Percentiles rank a stretch among this genome's conserved stretches.
Evolutionary conservation across 2,797 vertebrate species (phyloP).

Genomic region (Amniataba percoides): DNA sequence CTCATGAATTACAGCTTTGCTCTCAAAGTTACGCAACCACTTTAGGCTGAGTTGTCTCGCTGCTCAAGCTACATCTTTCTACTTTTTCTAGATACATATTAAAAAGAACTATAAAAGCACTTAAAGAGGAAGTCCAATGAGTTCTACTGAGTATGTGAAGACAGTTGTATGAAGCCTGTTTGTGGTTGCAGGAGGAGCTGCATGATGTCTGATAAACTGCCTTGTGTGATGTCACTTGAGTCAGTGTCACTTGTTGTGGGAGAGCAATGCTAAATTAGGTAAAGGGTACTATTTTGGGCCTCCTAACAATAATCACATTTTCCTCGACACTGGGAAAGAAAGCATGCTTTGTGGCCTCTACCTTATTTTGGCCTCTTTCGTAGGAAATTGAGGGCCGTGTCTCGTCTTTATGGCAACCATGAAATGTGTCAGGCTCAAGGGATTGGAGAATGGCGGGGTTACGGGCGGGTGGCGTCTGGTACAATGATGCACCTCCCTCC

Average conservation of each 20-base stretch:
- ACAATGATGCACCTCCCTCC: constrained; percentile 19
- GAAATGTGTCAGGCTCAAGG: constrained; percentile 64
- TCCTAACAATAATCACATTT: constrained; percentile 57
- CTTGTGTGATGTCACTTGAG: background rate
- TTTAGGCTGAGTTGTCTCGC: constrained; percentile 2
- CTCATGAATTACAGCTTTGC: constrained; percentile 61
- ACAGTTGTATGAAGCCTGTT: background rate
- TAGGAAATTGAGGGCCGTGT: constrained; percentile 67
- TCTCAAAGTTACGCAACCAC: constrained; percentile 42
- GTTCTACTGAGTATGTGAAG: background rate
- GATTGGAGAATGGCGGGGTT: constrained; percentile 16
- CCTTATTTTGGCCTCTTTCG: constrained; percentile 51
- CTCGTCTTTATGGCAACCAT: constrained; percentile 60
- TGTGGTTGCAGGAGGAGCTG: background rate
- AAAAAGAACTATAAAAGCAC: constrained; percentile 39
- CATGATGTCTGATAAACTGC: background rate
- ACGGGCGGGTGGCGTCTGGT: constrained; percentile 4
- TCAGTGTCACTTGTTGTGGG: background rate
- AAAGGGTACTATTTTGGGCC: background rate
- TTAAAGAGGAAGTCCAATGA: background rate
- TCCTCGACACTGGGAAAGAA: constrained; percentile 36
- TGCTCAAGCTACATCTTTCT: background rate
- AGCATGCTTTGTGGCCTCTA: constrained; percentile 46
- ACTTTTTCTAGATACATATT: constrained; percentile 18
- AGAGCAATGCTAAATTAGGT: background rate